Evolutionary conservation across 2,888 invertebrate genomes (phyloP).

Genomic region (Mesoligia furuncula): DNA sequence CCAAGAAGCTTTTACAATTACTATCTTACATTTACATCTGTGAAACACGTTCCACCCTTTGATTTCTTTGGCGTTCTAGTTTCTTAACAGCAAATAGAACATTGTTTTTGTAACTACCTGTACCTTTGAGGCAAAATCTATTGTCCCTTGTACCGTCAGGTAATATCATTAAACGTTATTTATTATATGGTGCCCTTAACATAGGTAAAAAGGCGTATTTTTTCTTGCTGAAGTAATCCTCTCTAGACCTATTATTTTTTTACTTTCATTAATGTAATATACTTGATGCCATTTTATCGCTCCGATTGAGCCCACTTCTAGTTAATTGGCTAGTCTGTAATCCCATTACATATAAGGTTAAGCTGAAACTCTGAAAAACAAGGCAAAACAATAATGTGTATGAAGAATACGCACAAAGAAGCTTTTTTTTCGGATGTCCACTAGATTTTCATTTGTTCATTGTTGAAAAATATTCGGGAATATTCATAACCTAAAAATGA

Average conservation of each 20-base stretch:
- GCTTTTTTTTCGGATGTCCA: neutral
- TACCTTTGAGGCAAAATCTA: slow-evolving; percentile 41
- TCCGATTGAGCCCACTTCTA: slow-evolving; percentile 16
- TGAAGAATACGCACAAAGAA: slow-evolving; percentile 16
- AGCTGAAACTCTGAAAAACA: slow-evolving; percentile 38
- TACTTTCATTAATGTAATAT: slow-evolving; percentile 34
- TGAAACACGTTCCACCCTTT: slow-evolving; percentile 28
- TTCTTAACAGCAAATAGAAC: slow-evolving; percentile 33
- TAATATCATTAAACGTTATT: slow-evolving; percentile 53
- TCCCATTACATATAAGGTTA: slow-evolving; percentile 39
- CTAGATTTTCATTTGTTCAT: neutral
- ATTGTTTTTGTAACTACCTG: slow-evolving; percentile 59
- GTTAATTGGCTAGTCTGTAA: slow-evolving; percentile 41
- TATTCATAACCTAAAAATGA: neutral
- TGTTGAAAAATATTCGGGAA: neutral
- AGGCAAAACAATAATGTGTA: neutral
- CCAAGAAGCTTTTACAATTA: slow-evolving; percentile 53
- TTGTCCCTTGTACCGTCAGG: slow-evolving; percentile 58
- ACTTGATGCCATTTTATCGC: slow-evolving; percentile 27
- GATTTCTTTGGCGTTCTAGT: slow-evolving; percentile 20
- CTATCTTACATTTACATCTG: slow-evolving; percentile 50
- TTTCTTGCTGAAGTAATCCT: slow-evolving; percentile 39
- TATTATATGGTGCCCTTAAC: slow-evolving; percentile 43
- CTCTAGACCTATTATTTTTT: slow-evolving; percentile 5
- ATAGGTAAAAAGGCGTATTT: slow-evolving; percentile 18